Evolutionary conservation across 2,113 vertebrate species (phyloP).

Genomic region (Henicopernis longicauda): DNA sequence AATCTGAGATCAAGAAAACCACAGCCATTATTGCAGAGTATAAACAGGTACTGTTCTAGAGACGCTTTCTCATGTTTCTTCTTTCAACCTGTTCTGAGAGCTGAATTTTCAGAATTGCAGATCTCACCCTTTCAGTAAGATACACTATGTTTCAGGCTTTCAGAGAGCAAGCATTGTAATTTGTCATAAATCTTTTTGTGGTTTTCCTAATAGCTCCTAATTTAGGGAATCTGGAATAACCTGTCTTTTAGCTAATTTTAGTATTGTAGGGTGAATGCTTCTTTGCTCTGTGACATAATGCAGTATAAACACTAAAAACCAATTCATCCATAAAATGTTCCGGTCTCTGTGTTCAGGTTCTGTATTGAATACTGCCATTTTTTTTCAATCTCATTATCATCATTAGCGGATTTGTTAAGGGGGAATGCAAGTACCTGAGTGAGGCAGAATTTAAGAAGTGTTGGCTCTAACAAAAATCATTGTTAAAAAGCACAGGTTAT

Average conservation of each 20-base stretch:
- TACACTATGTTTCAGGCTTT: neutral
- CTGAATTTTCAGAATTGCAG: neutral
- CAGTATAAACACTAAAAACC: neutral
- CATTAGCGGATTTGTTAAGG: neutral
- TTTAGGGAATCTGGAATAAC: neutral
- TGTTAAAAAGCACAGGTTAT: neutral
- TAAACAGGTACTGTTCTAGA: constrained; percentile 83
- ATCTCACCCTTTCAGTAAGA: neutral
- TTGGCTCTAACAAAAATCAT: neutral
- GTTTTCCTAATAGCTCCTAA: neutral
- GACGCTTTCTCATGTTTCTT: neutral
- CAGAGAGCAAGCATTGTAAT: neutral
- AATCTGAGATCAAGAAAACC: constrained; percentile 96
- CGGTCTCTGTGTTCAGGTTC: neutral
- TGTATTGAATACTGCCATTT: neutral
- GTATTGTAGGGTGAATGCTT: neutral
- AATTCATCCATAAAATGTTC: neutral
- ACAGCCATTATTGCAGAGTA: constrained; percentile 97
- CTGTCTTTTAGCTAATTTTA: neutral
- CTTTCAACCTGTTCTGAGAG: neutral
- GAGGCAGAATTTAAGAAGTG: neutral
- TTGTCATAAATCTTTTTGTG: neutral
- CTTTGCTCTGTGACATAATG: neutral
- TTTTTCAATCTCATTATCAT: neutral
- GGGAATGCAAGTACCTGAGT: neutral